Base-by-base conservation (phyloP, 2,113 vertebrate species). In the Corynorhinus townsendii region DNA sequence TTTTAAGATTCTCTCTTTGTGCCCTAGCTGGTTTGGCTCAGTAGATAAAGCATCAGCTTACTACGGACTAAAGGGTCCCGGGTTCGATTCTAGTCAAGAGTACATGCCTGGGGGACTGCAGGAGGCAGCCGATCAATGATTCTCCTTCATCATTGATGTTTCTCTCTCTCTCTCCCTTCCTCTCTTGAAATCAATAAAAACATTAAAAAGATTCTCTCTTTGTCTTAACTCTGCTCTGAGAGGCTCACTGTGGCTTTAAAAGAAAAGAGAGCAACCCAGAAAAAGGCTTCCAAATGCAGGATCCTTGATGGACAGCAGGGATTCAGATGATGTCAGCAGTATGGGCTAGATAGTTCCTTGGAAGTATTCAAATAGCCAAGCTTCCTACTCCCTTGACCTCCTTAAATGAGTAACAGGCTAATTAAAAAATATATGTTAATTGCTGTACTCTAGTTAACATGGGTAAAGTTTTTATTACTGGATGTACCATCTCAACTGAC, bases 341-440 rank as follows among this genome's bases (percentile, higher is more conserved):
- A 0, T 19, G 79, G n/a, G 30, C 20, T 3, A 76, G 66, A 20
- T 2, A 76, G 66, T 10, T 45, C 62, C 56, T 73, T 19, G 64
- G 33, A 83, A 68, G 82, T 20, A 59, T 26, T 72, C 11, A 0
- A 69, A 59, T 28, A 84, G 79, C 47, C 79, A 47, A 45, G 76
- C 81, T 19, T 75, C 69, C 75, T 24, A 68, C 20, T 62, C 33
- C 43, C 47, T 49, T 64, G 35, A 45, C 45, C 66, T 85, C 72
- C 22, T 86, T 10, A 33, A 45, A 80, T 77, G 93, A 91, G 68
- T 52, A 92, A 62, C 22, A 76, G 56, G 43, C 81, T 93, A 95
- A 92, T 96, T 93, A 64, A 92, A 96, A 96, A 73, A 81, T 40
- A 9, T 47, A 76, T 75, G 66, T 45, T 94, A 75, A 77, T 72